A percentile compares a stretch with the other conserved stretches of the same genome.
These are phyloP conservation scores for Lordiphosa clarofinis DNA, from an alignment of 1,140 invertebrate species.

Conservation along the genomic window DNA sequence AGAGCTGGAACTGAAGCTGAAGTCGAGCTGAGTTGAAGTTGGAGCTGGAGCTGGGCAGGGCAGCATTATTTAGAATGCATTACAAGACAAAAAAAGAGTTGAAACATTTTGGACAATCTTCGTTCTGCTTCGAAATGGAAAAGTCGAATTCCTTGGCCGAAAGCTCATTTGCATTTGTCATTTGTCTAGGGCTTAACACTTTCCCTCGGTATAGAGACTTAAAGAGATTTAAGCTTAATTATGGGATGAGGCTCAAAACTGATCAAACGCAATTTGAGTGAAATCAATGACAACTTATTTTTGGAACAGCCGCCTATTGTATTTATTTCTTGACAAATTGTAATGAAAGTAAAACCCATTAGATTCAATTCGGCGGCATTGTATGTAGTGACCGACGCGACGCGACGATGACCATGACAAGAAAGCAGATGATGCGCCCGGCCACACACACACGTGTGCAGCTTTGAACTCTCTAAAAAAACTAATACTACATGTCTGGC, in stretches of 20 bases:
- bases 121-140: not conserved
- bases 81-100: slow-evolving; percentile 31
- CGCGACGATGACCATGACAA: slow-evolving; percentile 54
- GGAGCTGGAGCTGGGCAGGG: slow-evolving; percentile 1
- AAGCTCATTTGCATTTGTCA: slow-evolving; percentile 15
- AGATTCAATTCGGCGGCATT: slow-evolving; percentile 39
- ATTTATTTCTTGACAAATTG: slow-evolving; percentile 29
- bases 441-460: slow-evolving; percentile 26
- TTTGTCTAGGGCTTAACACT: slow-evolving; percentile 58
- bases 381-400: slow-evolving; percentile 26
- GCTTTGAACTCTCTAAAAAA: not conserved
- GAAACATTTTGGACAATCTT: not conserved
- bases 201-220: slow-evolving; percentile 34
- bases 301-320: slow-evolving; percentile 9
- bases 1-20: slow-evolving; percentile 26
- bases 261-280: slow-evolving; percentile 24
- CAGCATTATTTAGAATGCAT: slow-evolving; percentile 20
- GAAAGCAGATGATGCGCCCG: slow-evolving; percentile 44
- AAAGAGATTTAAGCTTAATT: not conserved
- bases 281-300: slow-evolving; percentile 48
- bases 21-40: not conserved
- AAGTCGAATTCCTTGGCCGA: slow-evolving; percentile 2
- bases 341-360: slow-evolving; percentile 76
- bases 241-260: not conserved
- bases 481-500: slow-evolving; percentile 3